Conservation (phyloP, 1,140 invertebrate genomes). For the Microplitis mediator region DNA sequence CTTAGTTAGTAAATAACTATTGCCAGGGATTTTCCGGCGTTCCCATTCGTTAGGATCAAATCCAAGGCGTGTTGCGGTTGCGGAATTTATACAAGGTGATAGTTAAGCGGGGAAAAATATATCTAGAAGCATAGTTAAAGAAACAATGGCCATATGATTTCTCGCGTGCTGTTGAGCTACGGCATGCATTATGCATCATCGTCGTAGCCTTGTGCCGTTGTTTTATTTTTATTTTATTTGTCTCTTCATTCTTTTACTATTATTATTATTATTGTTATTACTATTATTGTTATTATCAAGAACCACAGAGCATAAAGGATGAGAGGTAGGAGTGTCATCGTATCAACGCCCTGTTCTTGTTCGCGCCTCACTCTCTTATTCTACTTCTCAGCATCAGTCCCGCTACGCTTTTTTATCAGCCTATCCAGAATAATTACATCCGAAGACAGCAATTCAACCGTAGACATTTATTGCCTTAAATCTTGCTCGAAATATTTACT, state of each 20-base stretch:
- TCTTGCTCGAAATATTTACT: too few species aligned
- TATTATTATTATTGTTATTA: not conserved
- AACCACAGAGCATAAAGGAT: not conserved
- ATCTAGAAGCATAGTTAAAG: not conserved
- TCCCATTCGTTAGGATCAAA: slow-evolving; percentile 11
- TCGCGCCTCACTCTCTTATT: slow-evolving; percentile 42
- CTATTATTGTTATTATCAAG: not conserved
- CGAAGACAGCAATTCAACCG: too few species aligned
- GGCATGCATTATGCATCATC: slow-evolving; percentile 53
- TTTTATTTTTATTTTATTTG: not conserved
- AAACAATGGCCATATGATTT: slow-evolving; percentile 16
- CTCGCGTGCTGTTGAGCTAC: slow-evolving; percentile 16
- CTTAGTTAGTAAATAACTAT: not conserved
- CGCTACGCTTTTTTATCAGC: not conserved
- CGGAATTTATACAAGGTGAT: not conserved
- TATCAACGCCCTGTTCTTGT: slow-evolving; percentile 54
- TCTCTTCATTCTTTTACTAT: not conserved
- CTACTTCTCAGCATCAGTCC: not conserved
- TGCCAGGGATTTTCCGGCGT: slow-evolving; percentile 11
- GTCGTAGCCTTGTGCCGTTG: slow-evolving; percentile 30
- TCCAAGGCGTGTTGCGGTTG: not conserved
- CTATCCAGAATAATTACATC: too few species aligned
- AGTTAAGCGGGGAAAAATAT: not conserved
- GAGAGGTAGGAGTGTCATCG: slow-evolving; percentile 51
- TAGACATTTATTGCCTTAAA: too few species aligned